Percentiles rank a stretch among this genome's conserved stretches.
Conservation (phyloP, 2,797 vertebrate genomes). For the Alcedo atthis region DNA sequence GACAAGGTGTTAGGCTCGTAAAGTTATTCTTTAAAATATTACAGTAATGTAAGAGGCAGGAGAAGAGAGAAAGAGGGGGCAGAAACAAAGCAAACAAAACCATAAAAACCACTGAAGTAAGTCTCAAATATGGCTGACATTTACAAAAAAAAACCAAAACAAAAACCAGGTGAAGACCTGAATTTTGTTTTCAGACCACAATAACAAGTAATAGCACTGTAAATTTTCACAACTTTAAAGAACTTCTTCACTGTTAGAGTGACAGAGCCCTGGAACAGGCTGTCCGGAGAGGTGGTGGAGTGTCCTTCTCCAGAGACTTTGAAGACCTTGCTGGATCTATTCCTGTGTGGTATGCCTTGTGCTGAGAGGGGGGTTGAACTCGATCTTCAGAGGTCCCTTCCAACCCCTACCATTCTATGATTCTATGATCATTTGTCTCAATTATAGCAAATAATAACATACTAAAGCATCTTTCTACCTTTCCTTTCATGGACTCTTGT, state of each 20-base stretch:
- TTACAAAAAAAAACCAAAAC: background rate
- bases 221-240: background rate
- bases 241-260: no score
- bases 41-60: background rate
- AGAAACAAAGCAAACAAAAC: background rate
- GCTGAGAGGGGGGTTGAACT: no score
- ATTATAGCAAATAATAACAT: background rate
- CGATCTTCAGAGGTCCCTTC: no score
- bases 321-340: no score
- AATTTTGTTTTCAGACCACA: background rate
- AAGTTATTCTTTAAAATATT: background rate
- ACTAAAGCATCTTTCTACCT: background rate
- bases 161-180: background rate
- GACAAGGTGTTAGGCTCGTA: background rate
- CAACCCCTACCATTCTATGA: no score
- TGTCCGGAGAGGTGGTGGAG: no score
- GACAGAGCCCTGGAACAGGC: no score
- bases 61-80: no score
- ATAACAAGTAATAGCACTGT: background rate
- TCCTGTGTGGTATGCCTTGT: no score
- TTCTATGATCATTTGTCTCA: background rate
- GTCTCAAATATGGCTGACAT: background rate
- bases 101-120: background rate
- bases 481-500: background rate
- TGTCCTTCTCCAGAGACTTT: no score